These are phyloP conservation scores for Mesocricetus auratus DNA, from an alignment of 2,113 vertebrate genomes.

Conservation along the genomic window DNA sequence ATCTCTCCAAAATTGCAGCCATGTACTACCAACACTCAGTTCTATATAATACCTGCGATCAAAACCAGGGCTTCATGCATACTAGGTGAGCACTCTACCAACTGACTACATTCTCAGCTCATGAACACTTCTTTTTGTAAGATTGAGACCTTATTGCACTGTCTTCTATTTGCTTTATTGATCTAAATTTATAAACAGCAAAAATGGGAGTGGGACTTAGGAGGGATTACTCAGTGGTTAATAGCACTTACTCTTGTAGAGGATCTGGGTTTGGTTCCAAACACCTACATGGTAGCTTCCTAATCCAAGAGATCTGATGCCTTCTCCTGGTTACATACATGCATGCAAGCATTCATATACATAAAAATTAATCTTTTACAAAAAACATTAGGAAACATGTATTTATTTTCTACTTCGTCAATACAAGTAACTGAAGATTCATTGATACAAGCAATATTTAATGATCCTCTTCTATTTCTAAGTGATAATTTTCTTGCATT, in stretches of 20 bases:
- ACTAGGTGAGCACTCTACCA: not conserved
- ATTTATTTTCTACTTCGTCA: not conserved
- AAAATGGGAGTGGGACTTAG: not conserved
- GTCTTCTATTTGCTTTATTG: conserved; percentile 34
- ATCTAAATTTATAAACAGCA: conserved; percentile 10
- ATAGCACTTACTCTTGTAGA: not conserved
- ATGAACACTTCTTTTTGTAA: not conserved
- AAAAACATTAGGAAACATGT: not conserved
- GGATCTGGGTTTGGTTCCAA: not conserved
- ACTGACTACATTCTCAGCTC: not conserved
- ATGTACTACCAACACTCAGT: not conserved
- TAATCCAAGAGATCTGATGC: not conserved
- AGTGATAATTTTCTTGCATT: not conserved
- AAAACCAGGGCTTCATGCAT: not conserved
- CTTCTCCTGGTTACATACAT: not conserved
- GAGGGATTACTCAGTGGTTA: not conserved
- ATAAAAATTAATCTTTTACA: not conserved
- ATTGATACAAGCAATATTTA: conserved; percentile 4
- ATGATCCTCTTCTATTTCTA: not conserved
- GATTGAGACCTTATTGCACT: conserved; percentile 1
- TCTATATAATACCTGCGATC: not conserved
- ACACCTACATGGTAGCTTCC: not conserved
- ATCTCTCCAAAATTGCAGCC: not conserved
- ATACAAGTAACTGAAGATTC: not conserved
- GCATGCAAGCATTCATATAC: not conserved